Evolutionary conservation across 2,113 vertebrate species (phyloP), one percentile per base, ranked within the genome.

Genomic region (Aix galericulata): DNA sequence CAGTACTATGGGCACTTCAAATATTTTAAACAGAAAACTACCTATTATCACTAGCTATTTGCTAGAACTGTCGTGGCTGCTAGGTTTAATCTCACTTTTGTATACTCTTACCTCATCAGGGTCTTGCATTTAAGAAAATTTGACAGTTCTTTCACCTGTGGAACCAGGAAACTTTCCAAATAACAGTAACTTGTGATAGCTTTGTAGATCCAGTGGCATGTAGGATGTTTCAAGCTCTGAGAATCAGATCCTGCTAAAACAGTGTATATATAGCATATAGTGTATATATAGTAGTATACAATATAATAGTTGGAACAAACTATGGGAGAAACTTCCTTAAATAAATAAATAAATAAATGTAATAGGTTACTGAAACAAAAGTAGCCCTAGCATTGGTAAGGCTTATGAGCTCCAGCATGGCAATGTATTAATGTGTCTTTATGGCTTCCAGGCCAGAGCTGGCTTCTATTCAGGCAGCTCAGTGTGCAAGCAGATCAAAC

Each of bases 341-440:
- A 86, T 86, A 50, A 50, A 50, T 11, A 50, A 50, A 23, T 11
- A 50, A 50, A 50, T 21, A 48, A 48, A 48, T 90, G 82, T 71
- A 95, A 94, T 11, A 53, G 92, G 83, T 94, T 93, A 93, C 48
- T 86, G 91, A 97, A 96, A 93, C 89, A 97, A 88, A 92, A 93
- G 89, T 78, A 93, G 86, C 58, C 69, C 29, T 82, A 92, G 81
- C 20, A 25, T 68, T 89, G 77, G 73, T 88, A 88, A 83, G 73
- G 68, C 80, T 94, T 90, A 85, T 42, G 77, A 96, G 86, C 91
- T 96, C 73, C 86, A 92, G 88, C 80, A 72, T 38, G 4, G 76
- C 64, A 50, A 95, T 26, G 73, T 81, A 95, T 97, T 96, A 93
- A 84, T 38, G 53, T 88, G 91, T 93, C 73, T 92, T 95, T 96